Conservation (phyloP, 2,797 vertebrate genomes). For the Tarsius wallacei region DNA sequence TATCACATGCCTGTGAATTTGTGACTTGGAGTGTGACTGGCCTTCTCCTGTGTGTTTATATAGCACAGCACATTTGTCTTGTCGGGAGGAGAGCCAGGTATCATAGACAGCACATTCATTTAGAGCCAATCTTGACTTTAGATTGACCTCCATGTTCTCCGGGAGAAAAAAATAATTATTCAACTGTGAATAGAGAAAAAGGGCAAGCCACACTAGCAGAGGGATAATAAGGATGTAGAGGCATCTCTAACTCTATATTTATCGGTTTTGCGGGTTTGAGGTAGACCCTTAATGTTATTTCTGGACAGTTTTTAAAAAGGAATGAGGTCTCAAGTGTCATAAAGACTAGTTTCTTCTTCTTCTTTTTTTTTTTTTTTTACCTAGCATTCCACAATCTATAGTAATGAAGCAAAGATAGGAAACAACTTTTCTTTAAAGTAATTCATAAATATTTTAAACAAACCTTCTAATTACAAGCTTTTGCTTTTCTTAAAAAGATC, state of each 20-base stretch:
- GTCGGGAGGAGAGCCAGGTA: constrained; percentile 46
- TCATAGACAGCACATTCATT: constrained; percentile 18
- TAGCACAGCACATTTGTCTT: constrained; percentile 53
- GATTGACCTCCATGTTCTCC: constrained; percentile 53
- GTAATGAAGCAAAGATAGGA: constrained; percentile 30
- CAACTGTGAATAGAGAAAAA: constrained; percentile 55
- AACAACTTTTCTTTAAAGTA: constrained; percentile 30
- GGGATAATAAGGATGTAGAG: constrained; percentile 61
- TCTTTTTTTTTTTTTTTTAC: constrained; percentile 11
- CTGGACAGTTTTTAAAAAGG: constrained; percentile 54
- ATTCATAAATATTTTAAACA: constrained; percentile 40
- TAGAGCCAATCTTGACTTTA: constrained; percentile 57
- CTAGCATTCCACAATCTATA: constrained; percentile 1
- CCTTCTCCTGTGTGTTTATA: constrained; percentile 16
- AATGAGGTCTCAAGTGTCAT: constrained; percentile 51
- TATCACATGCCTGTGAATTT: constrained; percentile 23
- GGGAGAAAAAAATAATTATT: neutral
- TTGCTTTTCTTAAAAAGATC: neutral
- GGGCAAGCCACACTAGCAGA: neutral
- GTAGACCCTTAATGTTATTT: constrained; percentile 72
- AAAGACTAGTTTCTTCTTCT: constrained; percentile 12
- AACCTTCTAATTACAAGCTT: neutral
- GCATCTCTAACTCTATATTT: constrained; percentile 61
- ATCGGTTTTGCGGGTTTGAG: constrained; percentile 68
- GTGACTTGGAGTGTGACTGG: constrained; percentile 27